phyloP scores from a whole-genome alignment of 1,140 invertebrate species.

The Drosophila saltans region DNA sequence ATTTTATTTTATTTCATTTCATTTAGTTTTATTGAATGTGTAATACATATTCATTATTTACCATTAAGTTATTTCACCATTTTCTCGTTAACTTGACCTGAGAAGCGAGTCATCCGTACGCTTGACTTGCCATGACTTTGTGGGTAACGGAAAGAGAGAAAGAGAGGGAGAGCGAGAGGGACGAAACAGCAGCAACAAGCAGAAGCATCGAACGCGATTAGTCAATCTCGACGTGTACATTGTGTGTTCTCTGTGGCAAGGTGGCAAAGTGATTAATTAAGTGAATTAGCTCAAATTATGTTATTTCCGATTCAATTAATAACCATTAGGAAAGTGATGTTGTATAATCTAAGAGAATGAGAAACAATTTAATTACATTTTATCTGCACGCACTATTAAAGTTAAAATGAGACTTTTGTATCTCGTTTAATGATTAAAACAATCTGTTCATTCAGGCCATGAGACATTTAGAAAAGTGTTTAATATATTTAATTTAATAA shows the following conservation, averaged over 20 bases:
- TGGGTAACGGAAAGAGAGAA: neutral
- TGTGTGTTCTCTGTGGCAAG: neutral
- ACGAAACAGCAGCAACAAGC: neutral
- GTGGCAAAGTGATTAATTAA: slow-evolving; percentile 39
- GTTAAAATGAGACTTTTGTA: slow-evolving; percentile 12
- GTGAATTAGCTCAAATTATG: slow-evolving; percentile 32
- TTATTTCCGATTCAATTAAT: slow-evolving; percentile 59
- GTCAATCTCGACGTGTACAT: slow-evolving; percentile 18
- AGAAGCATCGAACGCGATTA: slow-evolving; percentile 30
- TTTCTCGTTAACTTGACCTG: slow-evolving; percentile 53
- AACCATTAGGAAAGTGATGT: slow-evolving; percentile 55
- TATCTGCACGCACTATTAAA: slow-evolving; percentile 20
- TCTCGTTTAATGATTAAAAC: slow-evolving; percentile 12
- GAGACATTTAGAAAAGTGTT: too few relatives aligned
- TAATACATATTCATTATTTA: slow-evolving; percentile 64
- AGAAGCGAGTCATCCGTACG: slow-evolving; percentile 8
- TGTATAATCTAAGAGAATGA: slow-evolving; percentile 21
- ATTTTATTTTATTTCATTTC: slow-evolving; percentile 13
- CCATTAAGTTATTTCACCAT: slow-evolving; percentile 55
- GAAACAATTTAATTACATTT: neutral
- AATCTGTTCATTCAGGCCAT: neutral
- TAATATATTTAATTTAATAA: too few relatives aligned
- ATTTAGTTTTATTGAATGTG: slow-evolving; percentile 62
- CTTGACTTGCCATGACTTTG: slow-evolving; percentile 52
- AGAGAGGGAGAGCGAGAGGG: too few relatives aligned